Evolutionary conservation across 2,113 vertebrate genomes (phyloP).

Genomic region (Colistium nudipinnis): DNA sequence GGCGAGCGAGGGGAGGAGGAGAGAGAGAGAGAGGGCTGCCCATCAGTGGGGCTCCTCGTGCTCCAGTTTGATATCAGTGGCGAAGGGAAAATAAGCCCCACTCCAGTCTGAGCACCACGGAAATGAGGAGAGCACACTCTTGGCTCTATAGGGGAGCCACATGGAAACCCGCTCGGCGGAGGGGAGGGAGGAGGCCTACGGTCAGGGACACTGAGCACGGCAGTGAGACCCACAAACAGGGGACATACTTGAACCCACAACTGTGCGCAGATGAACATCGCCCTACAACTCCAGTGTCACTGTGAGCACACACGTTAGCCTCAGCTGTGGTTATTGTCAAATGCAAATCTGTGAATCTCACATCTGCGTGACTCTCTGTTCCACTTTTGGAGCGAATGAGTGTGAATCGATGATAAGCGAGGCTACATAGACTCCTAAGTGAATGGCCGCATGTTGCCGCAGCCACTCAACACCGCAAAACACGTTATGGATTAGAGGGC

Average conservation of each 20-base stretch:
- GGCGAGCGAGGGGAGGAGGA: background rate
- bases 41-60: constrained; percentile 70
- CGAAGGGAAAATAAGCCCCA: constrained; percentile 62
- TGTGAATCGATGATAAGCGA: too few species aligned
- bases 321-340: too few species aligned
- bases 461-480: background rate
- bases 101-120: constrained; percentile 53
- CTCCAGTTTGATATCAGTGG: constrained; percentile 80
- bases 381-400: too few species aligned
- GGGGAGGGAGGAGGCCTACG: constrained; percentile 26
- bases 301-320: background rate
- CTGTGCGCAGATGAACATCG: background rate
- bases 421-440: background rate
- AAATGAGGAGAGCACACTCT: constrained; percentile 55
- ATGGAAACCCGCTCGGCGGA: constrained; percentile 44
- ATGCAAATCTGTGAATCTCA: too few species aligned
- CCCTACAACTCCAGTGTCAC: background rate
- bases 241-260: background rate
- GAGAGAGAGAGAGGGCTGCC: constrained; percentile 49
- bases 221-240: background rate
- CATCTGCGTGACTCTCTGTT: background rate
- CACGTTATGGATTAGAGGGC: background rate
- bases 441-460: background rate
- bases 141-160: constrained; percentile 31
- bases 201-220: constrained; percentile 21